phyloP scores from a whole-genome alignment of 2,888 invertebrate species.

The Eurytoma adleriae region DNA sequence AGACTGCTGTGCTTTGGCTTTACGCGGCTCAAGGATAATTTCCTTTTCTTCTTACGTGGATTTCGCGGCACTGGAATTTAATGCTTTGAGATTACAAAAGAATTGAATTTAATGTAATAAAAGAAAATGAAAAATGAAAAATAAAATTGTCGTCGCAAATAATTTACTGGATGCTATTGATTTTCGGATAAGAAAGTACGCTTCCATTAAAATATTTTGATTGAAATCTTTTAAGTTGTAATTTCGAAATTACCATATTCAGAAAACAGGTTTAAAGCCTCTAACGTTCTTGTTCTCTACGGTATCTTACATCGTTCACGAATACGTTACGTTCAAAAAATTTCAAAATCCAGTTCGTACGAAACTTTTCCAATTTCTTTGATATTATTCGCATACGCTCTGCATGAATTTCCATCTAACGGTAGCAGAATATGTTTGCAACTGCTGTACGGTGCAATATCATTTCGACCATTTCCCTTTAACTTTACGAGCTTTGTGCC shows the following conservation, averaged over 20 bases:
- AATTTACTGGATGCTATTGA: background rate
- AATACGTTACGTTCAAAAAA: slow-evolving; percentile 19
- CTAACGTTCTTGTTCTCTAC: background rate
- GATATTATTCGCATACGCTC: slow-evolving; percentile 39
- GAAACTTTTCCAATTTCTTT: slow-evolving; percentile 49
- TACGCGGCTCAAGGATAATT: background rate
- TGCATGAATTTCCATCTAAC: slow-evolving; percentile 31
- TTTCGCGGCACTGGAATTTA: no score
- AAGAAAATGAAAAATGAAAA: background rate
- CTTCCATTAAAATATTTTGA: background rate
- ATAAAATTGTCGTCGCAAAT: background rate
- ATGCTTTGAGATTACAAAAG: no score
- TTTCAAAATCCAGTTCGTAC: slow-evolving; percentile 36
- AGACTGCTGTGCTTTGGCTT: background rate
- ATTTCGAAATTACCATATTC: slow-evolving; percentile 27
- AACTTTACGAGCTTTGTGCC: background rate
- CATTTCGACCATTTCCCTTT: background rate
- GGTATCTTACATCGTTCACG: slow-evolving; percentile 14
- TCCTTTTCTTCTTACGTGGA: background rate
- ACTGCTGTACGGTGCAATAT: slow-evolving; percentile 9
- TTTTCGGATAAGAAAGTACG: background rate
- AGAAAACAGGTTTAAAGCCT: slow-evolving; percentile 4
- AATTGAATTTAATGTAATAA: no score
- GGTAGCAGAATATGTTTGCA: background rate
- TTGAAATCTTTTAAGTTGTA: background rate